phyloP scores from a whole-genome alignment of 2,888 invertebrate genomes.

The Ditylenchus weischeri region DNA sequence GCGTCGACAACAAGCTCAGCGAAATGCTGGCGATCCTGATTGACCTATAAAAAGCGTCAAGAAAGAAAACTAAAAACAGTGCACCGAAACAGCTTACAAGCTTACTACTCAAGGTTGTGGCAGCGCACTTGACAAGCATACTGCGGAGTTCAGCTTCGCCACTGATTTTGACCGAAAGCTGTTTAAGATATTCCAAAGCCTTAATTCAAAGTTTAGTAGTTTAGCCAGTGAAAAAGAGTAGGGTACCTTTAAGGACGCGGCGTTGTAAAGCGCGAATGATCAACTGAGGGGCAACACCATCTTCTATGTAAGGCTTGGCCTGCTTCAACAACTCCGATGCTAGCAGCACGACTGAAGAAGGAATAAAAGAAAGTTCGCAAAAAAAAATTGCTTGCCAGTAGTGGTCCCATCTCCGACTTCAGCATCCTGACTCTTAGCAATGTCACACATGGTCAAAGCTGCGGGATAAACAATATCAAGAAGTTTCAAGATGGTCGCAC shows the following conservation, averaged over 20 bases:
- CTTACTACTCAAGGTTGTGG: conserved; percentile 94
- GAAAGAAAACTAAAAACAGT: not conserved
- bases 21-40: conserved; percentile 82
- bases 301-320: conserved; percentile 87
- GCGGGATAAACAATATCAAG: too few species aligned
- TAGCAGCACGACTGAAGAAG: conserved; percentile 79
- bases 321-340: conserved; percentile 93
- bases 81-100: conserved; percentile 68
- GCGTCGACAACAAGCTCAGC: conserved; percentile 96
- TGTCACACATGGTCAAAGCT: too few species aligned
- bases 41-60: conserved; percentile 14
- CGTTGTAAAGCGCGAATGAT: conserved; percentile 84
- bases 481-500: too few species aligned
- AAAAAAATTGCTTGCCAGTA: conserved; percentile 46
- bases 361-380: too few species aligned
- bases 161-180: conserved; percentile 70
- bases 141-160: conserved; percentile 59
- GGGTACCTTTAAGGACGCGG: conserved; percentile 73
- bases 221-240: not conserved
- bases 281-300: conserved; percentile 88
- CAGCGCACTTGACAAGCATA: conserved; percentile 75
- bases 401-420: conserved; percentile 99
- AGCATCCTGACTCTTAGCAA: too few species aligned
- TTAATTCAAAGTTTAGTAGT: conserved; percentile 40
- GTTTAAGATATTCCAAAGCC: conserved; percentile 77